Evolutionary conservation across 2,888 invertebrate species (phyloP).

Genomic region (Zeuzera pyrina): DNA sequence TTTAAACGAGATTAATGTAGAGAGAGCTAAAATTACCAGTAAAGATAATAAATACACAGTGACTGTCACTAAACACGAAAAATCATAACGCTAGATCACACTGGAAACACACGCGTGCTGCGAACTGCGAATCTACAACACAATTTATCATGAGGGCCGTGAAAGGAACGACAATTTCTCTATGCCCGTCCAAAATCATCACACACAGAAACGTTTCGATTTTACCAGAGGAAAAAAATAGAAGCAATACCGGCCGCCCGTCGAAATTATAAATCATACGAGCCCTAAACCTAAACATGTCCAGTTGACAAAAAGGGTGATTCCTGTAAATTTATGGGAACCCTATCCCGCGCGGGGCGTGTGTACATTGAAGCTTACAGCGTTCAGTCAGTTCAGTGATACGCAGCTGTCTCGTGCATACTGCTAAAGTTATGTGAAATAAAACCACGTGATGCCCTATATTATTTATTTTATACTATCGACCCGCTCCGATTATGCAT

Average conservation of each 20-base stretch:
- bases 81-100: no score
- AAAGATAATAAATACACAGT: no score
- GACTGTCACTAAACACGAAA: no score
- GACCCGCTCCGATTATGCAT: no score
- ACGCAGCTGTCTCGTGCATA: no score
- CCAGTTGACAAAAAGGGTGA: constrained; percentile 67
- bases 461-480: no score
- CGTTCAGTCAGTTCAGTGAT: background rate
- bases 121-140: no score
- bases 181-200: constrained; percentile 20
- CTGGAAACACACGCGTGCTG: no score
- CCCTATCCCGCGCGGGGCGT: constrained; percentile 13
- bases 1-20: no score
- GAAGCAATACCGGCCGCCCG: constrained; percentile 20
- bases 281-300: constrained; percentile 52
- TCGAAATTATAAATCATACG: constrained; percentile 59
- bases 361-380: constrained; percentile 12
- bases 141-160: constrained; percentile 3
- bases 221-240: constrained; percentile 21
- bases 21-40: no score
- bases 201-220: constrained; percentile 25
- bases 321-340: constrained; percentile 49
- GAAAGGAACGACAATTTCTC: constrained; percentile 13
- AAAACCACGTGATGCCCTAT: no score
- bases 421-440: no score